Percentiles rank a stretch among this genome's conserved stretches.
These are phyloP conservation scores for Centropus bengalensis DNA, from an alignment of 2,113 vertebrate species.

Conservation along the genomic window DNA sequence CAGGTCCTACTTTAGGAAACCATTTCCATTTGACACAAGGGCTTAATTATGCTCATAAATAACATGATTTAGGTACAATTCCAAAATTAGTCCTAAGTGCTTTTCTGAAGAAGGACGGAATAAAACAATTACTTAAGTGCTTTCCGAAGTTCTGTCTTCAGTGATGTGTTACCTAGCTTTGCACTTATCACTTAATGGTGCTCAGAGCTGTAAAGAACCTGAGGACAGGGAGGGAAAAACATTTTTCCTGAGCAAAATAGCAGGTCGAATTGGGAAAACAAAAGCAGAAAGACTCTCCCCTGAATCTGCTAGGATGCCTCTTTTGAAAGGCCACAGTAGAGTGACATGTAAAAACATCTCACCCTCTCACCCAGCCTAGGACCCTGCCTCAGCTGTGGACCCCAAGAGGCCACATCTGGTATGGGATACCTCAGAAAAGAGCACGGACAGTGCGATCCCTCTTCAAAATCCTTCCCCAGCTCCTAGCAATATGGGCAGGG, in stretches of 20 bases:
- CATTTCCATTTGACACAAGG: background rate
- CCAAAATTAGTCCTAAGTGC: background rate
- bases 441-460: fast-evolving
- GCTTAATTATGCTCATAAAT: background rate
- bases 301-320: background rate
- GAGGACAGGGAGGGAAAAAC: background rate
- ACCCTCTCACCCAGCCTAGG: background rate
- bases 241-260: background rate
- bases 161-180: background rate
- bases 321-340: background rate
- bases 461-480: background rate
- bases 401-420: background rate
- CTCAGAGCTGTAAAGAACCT: background rate
- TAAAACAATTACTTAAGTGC: conserved; percentile 6
- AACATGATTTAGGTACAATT: background rate
- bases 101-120: background rate
- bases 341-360: background rate
- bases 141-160: background rate
- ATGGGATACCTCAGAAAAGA: background rate
- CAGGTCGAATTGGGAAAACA: background rate
- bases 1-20: background rate
- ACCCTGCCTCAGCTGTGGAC: background rate
- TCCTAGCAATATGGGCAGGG: background rate
- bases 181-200: background rate
- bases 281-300: background rate